A percentile compares a stretch with the other conserved stretches of the same genome.
Evolutionary conservation across 2,113 vertebrate genomes (phyloP).

Genomic region (Melanotaenia duboulayi): DNA sequence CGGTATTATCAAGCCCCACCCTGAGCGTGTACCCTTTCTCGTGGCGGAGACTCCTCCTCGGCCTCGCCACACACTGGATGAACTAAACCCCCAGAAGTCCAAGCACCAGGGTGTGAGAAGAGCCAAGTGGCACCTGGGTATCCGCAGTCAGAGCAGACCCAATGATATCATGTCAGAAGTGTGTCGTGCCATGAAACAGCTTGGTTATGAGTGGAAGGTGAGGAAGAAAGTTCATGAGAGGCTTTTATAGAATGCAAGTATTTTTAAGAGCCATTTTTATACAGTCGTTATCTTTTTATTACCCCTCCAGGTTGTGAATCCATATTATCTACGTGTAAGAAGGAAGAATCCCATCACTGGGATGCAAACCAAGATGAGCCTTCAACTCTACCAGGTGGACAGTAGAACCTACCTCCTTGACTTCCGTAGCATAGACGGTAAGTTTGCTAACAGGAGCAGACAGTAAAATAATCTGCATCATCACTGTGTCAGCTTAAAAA

Average conservation of each 20-base stretch:
- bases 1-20: constrained; percentile 87
- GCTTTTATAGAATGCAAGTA: neutral
- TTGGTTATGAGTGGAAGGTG: constrained; percentile 99
- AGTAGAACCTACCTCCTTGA: constrained; percentile 97
- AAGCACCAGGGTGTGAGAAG: constrained; percentile 96
- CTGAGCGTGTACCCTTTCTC: constrained; percentile 93
- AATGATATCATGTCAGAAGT: constrained; percentile 99
- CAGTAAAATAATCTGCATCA: neutral
- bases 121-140: constrained; percentile 98
- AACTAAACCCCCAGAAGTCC: constrained; percentile 97
- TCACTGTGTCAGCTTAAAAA: neutral
- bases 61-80: constrained; percentile 93
- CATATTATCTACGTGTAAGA: constrained; percentile 94
- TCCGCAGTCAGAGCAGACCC: constrained; percentile 96
- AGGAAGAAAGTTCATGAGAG: constrained; percentile 82
- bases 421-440: constrained; percentile 98
- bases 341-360: constrained; percentile 95
- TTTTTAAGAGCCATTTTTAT: neutral
- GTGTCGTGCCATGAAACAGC: constrained; percentile 96
- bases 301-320: constrained; percentile 91
- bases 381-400: constrained; percentile 98
- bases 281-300: neutral
- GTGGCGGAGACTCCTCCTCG: constrained; percentile 89
- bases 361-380: constrained; percentile 97
- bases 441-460: constrained; percentile 44